Base-by-base conservation (phyloP, 2,113 vertebrate species). In the Accipiter virgatus region DNA sequence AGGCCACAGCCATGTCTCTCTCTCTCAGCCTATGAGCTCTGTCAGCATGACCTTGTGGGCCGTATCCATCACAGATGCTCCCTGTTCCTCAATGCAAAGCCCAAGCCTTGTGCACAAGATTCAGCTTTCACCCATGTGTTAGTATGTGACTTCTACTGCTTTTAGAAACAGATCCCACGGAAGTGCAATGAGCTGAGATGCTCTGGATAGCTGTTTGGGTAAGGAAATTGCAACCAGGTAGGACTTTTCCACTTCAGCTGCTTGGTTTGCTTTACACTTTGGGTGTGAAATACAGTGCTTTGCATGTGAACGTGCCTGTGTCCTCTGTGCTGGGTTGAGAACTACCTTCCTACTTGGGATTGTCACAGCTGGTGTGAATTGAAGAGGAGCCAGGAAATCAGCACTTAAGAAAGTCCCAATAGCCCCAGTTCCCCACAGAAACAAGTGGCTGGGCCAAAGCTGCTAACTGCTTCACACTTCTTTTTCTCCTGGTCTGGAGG, bases 291-390 rank as follows among this genome's bases (percentile, higher is more conserved):
- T 6, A 9, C 55, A 42, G n/a, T 38, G 38, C 19, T 91, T 88
- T 81, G 68, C 40, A 62, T 42, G 36, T 52, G 55, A 91, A 53
- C 2, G 3, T 0, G 0, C 21, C 34, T 4, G 3, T 50, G 71
- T 52, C 81, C 70, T 77, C 42, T 23, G 48, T 36, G 70, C 72
- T 0, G 0, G 38, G 16, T 6, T 61, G 58, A 91, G 48, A 56
- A 58, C 45, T 79, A 11, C 65, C 56, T 23, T 67, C 52, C 53
- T n/a, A 5, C 20, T 25, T 22, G 36, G 70, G 62, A n/a, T 20
- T 89, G 40, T 48, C 34, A 73, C 70, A 91, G 48, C 42, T 67
- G 58, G 20, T 82, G 42, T 50, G 67, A 78, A 59, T 16, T 71
- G 63, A 77, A 81, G 26, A 83, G 18, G 11, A 93, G 55, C n/a